Evolutionary conservation across 2,888 invertebrate genomes (phyloP).

Genomic region (Drosophila sordidula): DNA sequence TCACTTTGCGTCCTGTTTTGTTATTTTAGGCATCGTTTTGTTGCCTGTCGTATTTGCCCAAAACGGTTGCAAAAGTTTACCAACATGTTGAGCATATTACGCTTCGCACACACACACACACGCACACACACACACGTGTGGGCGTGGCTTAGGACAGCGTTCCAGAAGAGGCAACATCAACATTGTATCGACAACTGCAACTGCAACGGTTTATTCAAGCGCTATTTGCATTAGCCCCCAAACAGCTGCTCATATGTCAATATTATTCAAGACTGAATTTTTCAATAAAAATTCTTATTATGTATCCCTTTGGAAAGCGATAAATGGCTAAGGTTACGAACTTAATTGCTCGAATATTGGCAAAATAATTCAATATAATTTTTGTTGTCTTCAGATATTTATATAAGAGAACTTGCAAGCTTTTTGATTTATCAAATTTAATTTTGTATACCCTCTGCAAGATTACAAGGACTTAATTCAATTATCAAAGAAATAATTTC

Average conservation of each 20-base stretch:
- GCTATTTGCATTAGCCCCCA: conserved; percentile 34
- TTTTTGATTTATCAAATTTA: too few species aligned
- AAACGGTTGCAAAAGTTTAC: conserved; percentile 64
- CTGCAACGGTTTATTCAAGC: conserved; percentile 39
- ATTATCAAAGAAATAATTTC: not conserved
- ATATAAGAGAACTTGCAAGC: too few species aligned
- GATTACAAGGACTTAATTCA: not conserved
- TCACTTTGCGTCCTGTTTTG: conserved; percentile 25
- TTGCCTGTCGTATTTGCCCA: conserved; percentile 56
- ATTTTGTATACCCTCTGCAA: too few species aligned
- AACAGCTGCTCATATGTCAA: conserved; percentile 5
- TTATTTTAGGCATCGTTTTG: conserved; percentile 54
- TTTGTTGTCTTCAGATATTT: too few species aligned
- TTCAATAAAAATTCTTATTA: not conserved
- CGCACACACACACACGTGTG: conserved; percentile 13
- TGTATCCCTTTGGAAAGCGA: not conserved
- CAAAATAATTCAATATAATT: too few species aligned
- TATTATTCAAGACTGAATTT: conserved; percentile 10
- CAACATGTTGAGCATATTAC: conserved; percentile 72
- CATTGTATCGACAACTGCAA: not conserved
- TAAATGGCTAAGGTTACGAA: not conserved
- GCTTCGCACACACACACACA: conserved; percentile 41
- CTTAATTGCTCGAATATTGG: too few species aligned
- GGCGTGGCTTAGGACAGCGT: conserved; percentile 9
- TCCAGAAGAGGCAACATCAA: not conserved